Base-by-base conservation (phyloP, 2,888 invertebrate species). In the Ophioninae sp. region DNA sequence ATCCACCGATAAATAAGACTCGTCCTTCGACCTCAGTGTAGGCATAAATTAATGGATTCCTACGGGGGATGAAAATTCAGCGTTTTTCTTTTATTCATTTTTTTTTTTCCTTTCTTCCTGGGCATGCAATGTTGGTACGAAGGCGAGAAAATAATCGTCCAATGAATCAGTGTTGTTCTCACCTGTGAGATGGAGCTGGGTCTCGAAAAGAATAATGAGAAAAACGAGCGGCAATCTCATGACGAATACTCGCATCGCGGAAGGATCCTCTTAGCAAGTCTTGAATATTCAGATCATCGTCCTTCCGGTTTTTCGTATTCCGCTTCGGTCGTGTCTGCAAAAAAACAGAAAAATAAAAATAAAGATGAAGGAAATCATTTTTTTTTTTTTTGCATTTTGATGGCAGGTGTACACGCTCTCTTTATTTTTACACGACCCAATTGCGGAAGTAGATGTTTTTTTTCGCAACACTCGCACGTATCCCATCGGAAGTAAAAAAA, bases 141-240 rank as follows among this genome's bases (percentile, higher is more conserved):
- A 6, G 44, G 17, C 23, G 23, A 23, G 23, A 8, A 6, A 5
- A 56, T 5, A 30, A 30, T 30, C 30, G 30, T 30, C 2, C 30
- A 6, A 9, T 6, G 10, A 0, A 20, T 6, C n/a, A 8, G 37
- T 8, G 51, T 64, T 30, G 61, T 74, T 79, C 87, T 88, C 85
- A 92, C 92, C 91, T 82, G 84, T 87, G 64, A 91, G 87, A 61
- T 90, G 89, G 73, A 91, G 88, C 72, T 91, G 89, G 81, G 90
- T 86, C 85, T 91, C 89, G 81, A 91, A 86, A 84, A 88, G 87
- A 67, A 92, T 88, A 82, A 87, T 87, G 80, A 87, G 87, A 73
- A 90, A 84, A 74, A 91, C 88, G 69, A 91, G 82, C 22, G 88
- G 79, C 83, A 89, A 86, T 87, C 87, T 89, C 92, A 92, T 92